Evolutionary conservation across 2,888 invertebrate species (phyloP), one percentile per base, ranked within the genome.

Genomic region (Junonia oenone): DNA sequence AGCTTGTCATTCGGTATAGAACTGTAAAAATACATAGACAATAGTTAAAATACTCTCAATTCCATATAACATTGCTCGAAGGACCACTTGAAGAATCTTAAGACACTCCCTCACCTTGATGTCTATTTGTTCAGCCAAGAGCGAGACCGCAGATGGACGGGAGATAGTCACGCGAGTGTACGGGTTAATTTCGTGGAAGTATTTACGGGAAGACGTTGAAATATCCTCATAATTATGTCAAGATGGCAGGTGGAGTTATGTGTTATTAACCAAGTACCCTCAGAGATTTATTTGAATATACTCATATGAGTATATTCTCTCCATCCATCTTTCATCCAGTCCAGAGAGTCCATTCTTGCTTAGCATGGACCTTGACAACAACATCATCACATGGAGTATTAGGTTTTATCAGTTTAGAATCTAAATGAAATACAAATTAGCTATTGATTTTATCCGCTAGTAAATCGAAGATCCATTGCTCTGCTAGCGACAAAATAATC

Each of bases 121-220:
- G 45, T 15, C 49, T 49, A 51, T 58, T 51, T 59, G 49, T 55
- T 59, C 58, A 52, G 49, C 49, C 49, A 59, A 59, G 55, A 46
- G 48, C 48, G 52, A 40, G 50, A 51, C 55, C 49, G 45, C 58
- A 59, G 55, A 59, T 52, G 55, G 55, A 59, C 55, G 49, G 46
- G 45, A 55, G 55, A 52, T 59, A 59, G 58, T 59, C 55, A 58
- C 58, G 55, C 55, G 55, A 22, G 40, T 40, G 19, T 15, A 38
- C 38, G 38, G 22, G 40, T 43, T 22, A 43, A 43, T 43, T 43
- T 43, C 4, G n/a, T 43, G 19, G n/a, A 43, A 22, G 40, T 43
- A 22, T 43, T 43, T 22, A 43, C 40, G 6, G 6, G 22, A 22
- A 43, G n/a, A 43, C n/a, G n/a, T 38, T 11, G n/a, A 19, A 15